Evolutionary conservation across 2,113 vertebrate genomes (phyloP).

Genomic region (Rallus limicola): DNA sequence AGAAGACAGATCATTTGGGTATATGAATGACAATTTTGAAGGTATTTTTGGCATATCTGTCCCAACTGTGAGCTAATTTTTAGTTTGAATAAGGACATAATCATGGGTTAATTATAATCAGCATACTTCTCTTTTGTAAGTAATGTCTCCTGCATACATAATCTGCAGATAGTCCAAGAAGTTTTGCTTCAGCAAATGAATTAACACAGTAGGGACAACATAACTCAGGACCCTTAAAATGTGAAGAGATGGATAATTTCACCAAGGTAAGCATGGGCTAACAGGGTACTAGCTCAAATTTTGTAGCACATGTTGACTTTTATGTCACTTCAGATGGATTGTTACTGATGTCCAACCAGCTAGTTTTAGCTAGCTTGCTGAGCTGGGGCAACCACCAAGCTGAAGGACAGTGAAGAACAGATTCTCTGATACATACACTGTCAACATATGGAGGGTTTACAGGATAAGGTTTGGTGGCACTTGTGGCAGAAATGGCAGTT

Average conservation of each 20-base stretch:
- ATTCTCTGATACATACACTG: not conserved
- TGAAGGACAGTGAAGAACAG: not conserved
- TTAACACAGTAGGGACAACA: not conserved
- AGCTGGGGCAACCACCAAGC: not conserved
- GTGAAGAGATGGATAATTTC: not conserved
- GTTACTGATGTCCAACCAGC: not conserved
- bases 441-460: not conserved
- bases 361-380: not conserved
- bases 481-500: not conserved
- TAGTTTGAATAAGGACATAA: conserved; percentile 36
- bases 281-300: not conserved
- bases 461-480: not conserved
- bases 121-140: conserved; percentile 24
- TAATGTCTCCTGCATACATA: conserved; percentile 44
- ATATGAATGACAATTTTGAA: conserved; percentile 15
- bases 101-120: conserved; percentile 58
- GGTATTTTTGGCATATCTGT: conserved; percentile 40
- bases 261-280: not conserved
- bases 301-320: not conserved
- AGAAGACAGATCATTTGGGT: not conserved
- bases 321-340: not conserved
- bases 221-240: not conserved
- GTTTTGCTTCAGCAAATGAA: conserved; percentile 19
- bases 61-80: conserved; percentile 35
- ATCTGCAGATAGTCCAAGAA: conserved; percentile 6